Evolutionary conservation across 2,113 vertebrate genomes (phyloP).

Genomic region (Nansenia antarctica): DNA sequence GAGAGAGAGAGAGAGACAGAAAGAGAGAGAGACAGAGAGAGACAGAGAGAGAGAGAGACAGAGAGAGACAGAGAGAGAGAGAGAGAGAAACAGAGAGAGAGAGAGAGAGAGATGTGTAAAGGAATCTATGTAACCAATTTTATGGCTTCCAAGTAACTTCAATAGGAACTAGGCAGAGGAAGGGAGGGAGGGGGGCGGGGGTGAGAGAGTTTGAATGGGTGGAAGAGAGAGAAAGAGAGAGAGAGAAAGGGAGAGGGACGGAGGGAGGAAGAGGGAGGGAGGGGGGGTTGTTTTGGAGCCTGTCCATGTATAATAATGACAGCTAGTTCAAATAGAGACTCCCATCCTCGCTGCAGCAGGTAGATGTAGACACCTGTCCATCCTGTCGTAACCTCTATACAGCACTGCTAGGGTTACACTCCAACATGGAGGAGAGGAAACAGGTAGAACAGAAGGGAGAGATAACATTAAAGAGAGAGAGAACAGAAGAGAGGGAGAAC

Average conservation of each 20-base stretch:
- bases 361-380: not conserved
- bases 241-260: not conserved
- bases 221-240: not conserved
- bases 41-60: constrained; percentile 13
- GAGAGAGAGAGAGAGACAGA: not conserved
- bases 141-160: no score
- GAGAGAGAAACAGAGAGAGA: not conserved
- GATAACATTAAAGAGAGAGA: not conserved
- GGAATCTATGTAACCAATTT: no score
- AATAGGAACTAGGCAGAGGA: no score
- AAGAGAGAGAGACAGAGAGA: constrained; percentile 6
- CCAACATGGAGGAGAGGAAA: no score
- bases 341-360: not conserved
- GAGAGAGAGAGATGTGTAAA: no score
- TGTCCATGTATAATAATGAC: not conserved
- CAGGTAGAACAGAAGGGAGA: no score
- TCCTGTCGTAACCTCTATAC: no score
- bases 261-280: not conserved
- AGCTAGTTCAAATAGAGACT: not conserved
- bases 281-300: not conserved
- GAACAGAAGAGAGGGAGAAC: not conserved
- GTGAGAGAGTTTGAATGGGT: not conserved
- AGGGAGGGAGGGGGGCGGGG: no score
- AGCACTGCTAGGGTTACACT: no score
- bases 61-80: not conserved